Evolutionary conservation across 2,888 invertebrate genomes (phyloP).

Genomic region (Cyclophora punctaria): DNA sequence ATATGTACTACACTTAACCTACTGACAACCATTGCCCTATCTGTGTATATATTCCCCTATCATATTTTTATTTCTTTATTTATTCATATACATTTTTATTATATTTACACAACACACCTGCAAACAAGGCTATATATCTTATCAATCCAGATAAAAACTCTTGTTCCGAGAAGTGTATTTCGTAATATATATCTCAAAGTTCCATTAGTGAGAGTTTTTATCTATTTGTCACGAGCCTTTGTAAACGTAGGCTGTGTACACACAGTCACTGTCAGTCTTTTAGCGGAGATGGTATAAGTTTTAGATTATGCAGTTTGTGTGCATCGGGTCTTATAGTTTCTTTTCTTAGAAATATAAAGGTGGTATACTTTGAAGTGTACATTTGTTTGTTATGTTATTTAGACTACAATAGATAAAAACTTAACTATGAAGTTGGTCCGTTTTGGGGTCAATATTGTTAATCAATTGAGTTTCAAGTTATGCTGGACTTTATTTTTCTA

Average conservation of each 20-base stretch:
- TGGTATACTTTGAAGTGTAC: too few relatives aligned
- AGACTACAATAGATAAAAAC: not conserved
- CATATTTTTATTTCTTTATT: too few relatives aligned
- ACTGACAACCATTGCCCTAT: too few relatives aligned
- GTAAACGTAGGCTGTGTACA: conserved; percentile 28
- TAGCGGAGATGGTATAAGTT: conserved; percentile 16
- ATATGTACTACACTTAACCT: too few relatives aligned
- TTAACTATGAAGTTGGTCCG: not conserved
- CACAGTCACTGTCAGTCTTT: conserved; percentile 32
- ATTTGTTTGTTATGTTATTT: not conserved
- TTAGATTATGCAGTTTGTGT: too few relatives aligned
- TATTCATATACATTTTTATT: too few relatives aligned
- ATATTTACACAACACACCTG: not conserved
- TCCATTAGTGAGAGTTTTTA: conserved; percentile 53
- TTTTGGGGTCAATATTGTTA: not conserved
- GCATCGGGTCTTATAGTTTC: too few relatives aligned
- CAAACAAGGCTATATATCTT: conserved; percentile 17
- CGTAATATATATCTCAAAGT: conserved; percentile 42
- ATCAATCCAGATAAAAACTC: conserved; percentile 34
- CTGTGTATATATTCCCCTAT: too few relatives aligned
- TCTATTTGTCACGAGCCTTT: conserved; percentile 49
- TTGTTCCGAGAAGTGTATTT: conserved; percentile 39
- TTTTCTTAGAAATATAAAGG: too few relatives aligned
- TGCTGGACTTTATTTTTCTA: too few relatives aligned
- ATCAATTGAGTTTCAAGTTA: too few relatives aligned